phyloP scores from a whole-genome alignment of 2,113 vertebrate species.

The Perognathus longimembris region DNA sequence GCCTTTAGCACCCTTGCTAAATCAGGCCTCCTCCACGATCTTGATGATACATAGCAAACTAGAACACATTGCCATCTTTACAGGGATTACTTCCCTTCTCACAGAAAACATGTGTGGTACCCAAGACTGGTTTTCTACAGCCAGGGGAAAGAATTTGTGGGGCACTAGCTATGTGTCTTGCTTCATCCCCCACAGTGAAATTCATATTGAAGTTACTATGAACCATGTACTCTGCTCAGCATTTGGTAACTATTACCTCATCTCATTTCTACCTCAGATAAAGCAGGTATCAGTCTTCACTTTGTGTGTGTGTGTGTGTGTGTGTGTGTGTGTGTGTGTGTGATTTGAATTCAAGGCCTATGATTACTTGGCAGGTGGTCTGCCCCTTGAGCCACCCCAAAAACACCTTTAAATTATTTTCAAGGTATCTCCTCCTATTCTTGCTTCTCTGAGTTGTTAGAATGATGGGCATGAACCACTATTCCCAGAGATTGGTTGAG shows the following conservation, averaged over 20 bases:
- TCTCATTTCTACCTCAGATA: background rate
- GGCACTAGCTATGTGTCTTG: background rate
- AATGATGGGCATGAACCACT: no score
- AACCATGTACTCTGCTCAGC: background rate
- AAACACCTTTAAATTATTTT: no score
- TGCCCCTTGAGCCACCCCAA: no score
- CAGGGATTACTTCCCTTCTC: background rate
- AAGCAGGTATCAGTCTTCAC: background rate
- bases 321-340: no score
- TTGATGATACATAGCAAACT: background rate
- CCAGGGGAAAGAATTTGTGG: background rate
- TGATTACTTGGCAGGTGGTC: no score
- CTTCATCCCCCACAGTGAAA: constrained; percentile 4
- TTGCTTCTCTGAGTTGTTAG: no score
- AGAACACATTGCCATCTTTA: background rate
- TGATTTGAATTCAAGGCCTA: no score
- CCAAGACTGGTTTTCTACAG: background rate
- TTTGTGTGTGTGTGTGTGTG: no score
- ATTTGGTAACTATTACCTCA: background rate
- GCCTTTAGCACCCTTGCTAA: background rate
- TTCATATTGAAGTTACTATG: background rate
- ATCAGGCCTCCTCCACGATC: background rate
- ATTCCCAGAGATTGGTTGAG: no score
- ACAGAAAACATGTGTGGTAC: background rate
- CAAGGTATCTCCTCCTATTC: no score